Conservation (phyloP, 2,797 vertebrate species). For the Myotis myotis region DNA sequence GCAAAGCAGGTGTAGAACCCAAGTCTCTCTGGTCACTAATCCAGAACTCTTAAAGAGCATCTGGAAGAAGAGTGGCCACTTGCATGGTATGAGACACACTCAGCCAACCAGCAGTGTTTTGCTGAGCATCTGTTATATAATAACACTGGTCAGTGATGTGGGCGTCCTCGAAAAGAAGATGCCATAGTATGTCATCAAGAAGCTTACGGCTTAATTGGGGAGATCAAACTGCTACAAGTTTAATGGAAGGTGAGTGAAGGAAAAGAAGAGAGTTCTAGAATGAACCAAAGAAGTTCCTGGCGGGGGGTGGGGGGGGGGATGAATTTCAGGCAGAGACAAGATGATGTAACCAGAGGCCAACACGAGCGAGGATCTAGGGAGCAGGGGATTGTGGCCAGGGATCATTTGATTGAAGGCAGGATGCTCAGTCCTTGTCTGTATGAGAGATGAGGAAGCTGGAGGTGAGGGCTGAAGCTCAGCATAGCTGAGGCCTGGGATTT, state of each 20-base stretch:
- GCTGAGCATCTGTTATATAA: fast-evolving
- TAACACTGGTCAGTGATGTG: background rate
- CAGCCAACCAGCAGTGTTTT: background rate
- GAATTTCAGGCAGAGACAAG: background rate
- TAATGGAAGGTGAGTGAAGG: background rate
- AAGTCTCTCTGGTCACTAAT: background rate
- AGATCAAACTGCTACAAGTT: background rate
- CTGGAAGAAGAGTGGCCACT: background rate
- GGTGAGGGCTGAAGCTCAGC: background rate
- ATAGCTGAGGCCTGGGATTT: background rate
- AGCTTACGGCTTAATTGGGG: background rate
- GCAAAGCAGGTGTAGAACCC: background rate
- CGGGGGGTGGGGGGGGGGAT: background rate
- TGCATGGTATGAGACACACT: background rate
- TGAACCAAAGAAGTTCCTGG: background rate
- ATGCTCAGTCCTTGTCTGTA: fast-evolving
- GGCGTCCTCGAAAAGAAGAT: background rate
- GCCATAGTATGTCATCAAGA: background rate
- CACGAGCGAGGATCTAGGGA: background rate
- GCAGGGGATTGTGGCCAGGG: background rate
- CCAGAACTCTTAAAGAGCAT: background rate
- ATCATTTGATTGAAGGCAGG: background rate
- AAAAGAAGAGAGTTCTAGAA: background rate
- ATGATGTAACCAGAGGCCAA: background rate
- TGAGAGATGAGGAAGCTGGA: background rate